Evolutionary conservation across 2,888 invertebrate species (phyloP).

Genomic region (Agriotes lineatus): DNA sequence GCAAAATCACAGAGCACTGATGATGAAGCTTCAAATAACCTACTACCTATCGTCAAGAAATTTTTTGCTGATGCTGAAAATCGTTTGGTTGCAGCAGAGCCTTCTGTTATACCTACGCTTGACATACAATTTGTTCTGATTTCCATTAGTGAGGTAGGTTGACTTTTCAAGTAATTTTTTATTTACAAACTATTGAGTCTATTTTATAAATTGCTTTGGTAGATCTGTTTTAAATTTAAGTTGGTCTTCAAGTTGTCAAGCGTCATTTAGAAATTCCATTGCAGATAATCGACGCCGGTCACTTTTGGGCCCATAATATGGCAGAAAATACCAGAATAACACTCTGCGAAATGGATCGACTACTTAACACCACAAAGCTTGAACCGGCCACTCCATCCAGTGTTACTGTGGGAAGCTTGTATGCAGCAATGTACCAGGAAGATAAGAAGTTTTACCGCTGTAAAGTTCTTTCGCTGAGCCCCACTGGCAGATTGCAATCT

Average conservation of each 20-base stretch:
- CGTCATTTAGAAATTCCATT: too few relatives aligned
- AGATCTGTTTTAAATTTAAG: not conserved
- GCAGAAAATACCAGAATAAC: slow-evolving; percentile 65
- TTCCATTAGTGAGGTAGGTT: slow-evolving; percentile 70
- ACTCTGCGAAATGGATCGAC: slow-evolving; percentile 30
- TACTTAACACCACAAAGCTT: slow-evolving; percentile 50
- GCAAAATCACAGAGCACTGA: slow-evolving; percentile 9
- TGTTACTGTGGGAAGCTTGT: slow-evolving; percentile 67
- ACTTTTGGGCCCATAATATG: slow-evolving; percentile 77
- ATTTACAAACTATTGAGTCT: not conserved
- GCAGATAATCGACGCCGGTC: slow-evolving; percentile 73
- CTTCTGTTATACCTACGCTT: slow-evolving; percentile 71
- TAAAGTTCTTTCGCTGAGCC: slow-evolving; percentile 65
- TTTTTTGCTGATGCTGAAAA: not conserved
- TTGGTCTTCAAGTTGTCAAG: too few relatives aligned
- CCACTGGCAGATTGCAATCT: slow-evolving; percentile 63
- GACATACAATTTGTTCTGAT: slow-evolving; percentile 71
- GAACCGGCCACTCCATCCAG: slow-evolving; percentile 53
- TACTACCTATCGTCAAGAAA: not conserved
- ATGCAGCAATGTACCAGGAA: slow-evolving; percentile 72
- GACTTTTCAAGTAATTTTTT: not conserved
- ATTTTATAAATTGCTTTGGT: not conserved
- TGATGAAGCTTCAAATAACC: not conserved
- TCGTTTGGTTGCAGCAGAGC: slow-evolving; percentile 42
- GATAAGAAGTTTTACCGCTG: slow-evolving; percentile 71